phyloP scores from a whole-genome alignment of 2,888 invertebrate species.

The Pseudolycoriella hygida region DNA sequence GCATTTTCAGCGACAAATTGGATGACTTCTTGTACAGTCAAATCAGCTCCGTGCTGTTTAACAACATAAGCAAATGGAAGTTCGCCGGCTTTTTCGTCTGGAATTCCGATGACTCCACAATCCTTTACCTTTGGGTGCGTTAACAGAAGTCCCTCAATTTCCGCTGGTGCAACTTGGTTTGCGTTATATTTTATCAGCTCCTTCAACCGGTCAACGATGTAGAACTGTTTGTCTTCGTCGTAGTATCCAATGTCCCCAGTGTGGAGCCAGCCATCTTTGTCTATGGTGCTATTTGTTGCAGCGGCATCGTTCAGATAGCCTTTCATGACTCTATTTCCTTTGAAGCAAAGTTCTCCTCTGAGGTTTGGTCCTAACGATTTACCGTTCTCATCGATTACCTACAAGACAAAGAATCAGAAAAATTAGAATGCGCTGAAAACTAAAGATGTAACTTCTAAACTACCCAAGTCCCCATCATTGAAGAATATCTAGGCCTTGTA shows the following conservation, averaged over 20 bases:
- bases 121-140: slow-evolving; percentile 54
- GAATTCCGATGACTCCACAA: slow-evolving; percentile 65
- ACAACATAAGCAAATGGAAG: slow-evolving; percentile 62
- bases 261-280: slow-evolving; percentile 56
- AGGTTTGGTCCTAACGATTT: slow-evolving; percentile 41
- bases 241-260: slow-evolving; percentile 73
- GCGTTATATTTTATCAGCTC: slow-evolving; percentile 85
- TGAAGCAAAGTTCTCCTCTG: slow-evolving; percentile 71
- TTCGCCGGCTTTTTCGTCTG: slow-evolving; percentile 55
- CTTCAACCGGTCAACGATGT: slow-evolving; percentile 63
- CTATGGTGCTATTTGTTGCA: slow-evolving; percentile 45
- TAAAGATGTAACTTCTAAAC: too few relatives aligned
- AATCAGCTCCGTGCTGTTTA: slow-evolving; percentile 22
- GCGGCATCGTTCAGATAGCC: slow-evolving; percentile 58
- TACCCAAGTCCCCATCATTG: too few relatives aligned
- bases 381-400: slow-evolving; percentile 44
- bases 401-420: slow-evolving; percentile 39
- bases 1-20: slow-evolving; percentile 37
- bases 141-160: slow-evolving; percentile 62
- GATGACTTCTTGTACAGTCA: slow-evolving; percentile 37
- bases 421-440: too few relatives aligned
- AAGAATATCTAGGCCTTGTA: too few relatives aligned
- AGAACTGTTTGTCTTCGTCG: slow-evolving; percentile 46
- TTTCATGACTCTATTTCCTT: slow-evolving; percentile 64
- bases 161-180: slow-evolving; percentile 74